These are phyloP conservation scores for Eurystomus gularis DNA, from an alignment of 2,113 vertebrate genomes.

Conservation along the genomic window DNA sequence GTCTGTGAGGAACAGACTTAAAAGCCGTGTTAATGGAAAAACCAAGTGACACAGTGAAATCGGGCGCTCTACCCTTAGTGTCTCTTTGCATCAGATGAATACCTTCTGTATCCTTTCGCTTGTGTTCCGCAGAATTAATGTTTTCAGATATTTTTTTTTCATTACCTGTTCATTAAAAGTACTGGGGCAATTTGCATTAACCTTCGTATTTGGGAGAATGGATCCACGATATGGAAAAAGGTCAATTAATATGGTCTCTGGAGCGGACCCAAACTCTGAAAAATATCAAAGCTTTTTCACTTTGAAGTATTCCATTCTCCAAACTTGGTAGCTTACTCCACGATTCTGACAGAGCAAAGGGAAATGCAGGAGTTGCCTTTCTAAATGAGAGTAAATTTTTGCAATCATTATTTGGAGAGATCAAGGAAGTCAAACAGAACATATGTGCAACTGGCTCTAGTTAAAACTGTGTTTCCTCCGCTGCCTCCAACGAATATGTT, in stretches of 20 bases:
- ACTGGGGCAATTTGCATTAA: not conserved
- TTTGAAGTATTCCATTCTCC: not conserved
- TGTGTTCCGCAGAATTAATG: not conserved
- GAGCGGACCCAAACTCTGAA: not conserved
- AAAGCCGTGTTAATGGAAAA: not conserved
- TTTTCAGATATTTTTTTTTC: not conserved
- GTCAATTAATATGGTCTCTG: not conserved
- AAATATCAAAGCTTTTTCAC: not conserved
- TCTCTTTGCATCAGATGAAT: not conserved
- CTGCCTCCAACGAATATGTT: slow-evolving; percentile 46
- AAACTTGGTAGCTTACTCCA: not conserved
- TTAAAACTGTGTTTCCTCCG: slow-evolving; percentile 14
- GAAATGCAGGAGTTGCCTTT: not conserved
- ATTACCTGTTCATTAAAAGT: not conserved
- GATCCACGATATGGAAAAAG: not conserved
- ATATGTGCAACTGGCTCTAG: not conserved
- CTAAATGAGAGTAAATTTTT: not conserved
- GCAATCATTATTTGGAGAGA: not conserved
- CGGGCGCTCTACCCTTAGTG: not conserved
- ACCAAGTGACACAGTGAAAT: not conserved
- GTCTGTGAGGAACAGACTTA: not conserved
- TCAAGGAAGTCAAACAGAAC: not conserved
- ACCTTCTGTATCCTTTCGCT: not conserved
- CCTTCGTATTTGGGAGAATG: not conserved
- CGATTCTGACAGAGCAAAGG: not conserved